phyloP scores from a whole-genome alignment of 2,888 invertebrate species.

The Eupithecia centaureata region DNA sequence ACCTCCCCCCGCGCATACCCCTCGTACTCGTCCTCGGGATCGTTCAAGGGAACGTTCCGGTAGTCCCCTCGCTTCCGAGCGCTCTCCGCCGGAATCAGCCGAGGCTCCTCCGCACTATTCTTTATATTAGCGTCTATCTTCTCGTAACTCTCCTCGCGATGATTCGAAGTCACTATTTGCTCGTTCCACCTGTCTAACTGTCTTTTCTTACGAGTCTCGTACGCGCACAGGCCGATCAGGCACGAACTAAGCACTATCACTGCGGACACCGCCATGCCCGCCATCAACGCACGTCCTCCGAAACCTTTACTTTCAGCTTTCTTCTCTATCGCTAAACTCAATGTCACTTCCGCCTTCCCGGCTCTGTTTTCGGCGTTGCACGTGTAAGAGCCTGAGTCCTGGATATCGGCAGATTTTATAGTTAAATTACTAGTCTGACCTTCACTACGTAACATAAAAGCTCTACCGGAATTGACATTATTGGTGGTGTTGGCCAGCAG shows the following conservation, averaged over 20 bases:
- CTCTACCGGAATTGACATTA: constrained; percentile 81
- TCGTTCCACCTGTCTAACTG: constrained; percentile 81
- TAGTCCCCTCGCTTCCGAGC: constrained; percentile 87
- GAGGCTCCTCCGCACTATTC: constrained; percentile 67
- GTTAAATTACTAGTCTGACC: constrained; percentile 89
- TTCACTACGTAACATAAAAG: constrained; percentile 87
- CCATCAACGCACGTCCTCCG: constrained; percentile 85
- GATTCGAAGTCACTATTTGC: constrained; percentile 77
- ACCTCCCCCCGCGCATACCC: constrained; percentile 67
- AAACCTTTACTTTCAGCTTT: constrained; percentile 84
- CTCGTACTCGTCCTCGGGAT: constrained; percentile 86
- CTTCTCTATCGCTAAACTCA: constrained; percentile 88
- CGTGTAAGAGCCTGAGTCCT: constrained; percentile 90
- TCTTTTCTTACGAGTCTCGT: constrained; percentile 86
- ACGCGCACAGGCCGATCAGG: constrained; percentile 86
- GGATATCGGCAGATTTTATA: constrained; percentile 88
- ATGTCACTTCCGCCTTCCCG: constrained; percentile 89
- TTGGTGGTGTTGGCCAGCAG: constrained; percentile 85
- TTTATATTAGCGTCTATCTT: constrained; percentile 90
- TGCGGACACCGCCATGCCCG: constrained; percentile 88
- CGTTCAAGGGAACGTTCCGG: constrained; percentile 88
- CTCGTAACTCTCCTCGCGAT: constrained; percentile 88
- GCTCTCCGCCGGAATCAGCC: constrained; percentile 65
- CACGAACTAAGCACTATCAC: constrained; percentile 87
- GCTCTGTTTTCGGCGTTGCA: constrained; percentile 93